phyloP scores from a whole-genome alignment of 2,113 vertebrate genomes.

The Orientallactaga bullata region DNA sequence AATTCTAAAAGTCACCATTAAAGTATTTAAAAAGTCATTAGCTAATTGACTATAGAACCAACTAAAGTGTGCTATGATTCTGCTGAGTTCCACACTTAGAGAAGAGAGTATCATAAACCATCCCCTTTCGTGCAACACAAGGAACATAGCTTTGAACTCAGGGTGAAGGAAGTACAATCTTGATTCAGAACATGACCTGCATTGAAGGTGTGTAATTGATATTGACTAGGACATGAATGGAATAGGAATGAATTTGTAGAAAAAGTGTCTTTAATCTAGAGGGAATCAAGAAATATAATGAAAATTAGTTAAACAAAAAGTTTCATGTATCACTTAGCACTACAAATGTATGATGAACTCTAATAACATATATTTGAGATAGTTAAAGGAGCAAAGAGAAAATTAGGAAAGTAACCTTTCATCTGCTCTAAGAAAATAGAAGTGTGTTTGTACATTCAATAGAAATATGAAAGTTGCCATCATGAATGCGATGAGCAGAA shows the following conservation, averaged over 20 bases:
- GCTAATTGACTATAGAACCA: neutral
- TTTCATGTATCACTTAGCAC: neutral
- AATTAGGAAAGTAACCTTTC: neutral
- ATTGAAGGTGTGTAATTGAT: neutral
- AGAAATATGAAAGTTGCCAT: neutral
- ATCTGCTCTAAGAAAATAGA: slow-evolving; percentile 22
- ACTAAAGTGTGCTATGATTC: neutral
- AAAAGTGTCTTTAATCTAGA: neutral
- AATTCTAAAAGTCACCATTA: neutral
- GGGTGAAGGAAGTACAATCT: neutral
- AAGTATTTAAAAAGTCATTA: slow-evolving; percentile 25
- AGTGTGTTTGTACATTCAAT: neutral
- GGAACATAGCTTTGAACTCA: neutral
- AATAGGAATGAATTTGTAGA: neutral
- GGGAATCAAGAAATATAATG: neutral
- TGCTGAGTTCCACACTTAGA: neutral
- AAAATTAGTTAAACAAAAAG: neutral
- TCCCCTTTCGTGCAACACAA: neutral
- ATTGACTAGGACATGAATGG: neutral
- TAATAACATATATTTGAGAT: neutral
- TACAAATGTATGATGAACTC: neutral
- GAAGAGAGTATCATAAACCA: neutral
- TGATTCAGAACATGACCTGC: neutral
- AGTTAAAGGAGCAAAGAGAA: neutral
- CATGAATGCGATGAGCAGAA: slow-evolving; percentile 26